Percentiles rank a stretch among this genome's conserved stretches.
phyloP scores from a whole-genome alignment of 2,113 vertebrate genomes.

The Coptodon rendalli region DNA sequence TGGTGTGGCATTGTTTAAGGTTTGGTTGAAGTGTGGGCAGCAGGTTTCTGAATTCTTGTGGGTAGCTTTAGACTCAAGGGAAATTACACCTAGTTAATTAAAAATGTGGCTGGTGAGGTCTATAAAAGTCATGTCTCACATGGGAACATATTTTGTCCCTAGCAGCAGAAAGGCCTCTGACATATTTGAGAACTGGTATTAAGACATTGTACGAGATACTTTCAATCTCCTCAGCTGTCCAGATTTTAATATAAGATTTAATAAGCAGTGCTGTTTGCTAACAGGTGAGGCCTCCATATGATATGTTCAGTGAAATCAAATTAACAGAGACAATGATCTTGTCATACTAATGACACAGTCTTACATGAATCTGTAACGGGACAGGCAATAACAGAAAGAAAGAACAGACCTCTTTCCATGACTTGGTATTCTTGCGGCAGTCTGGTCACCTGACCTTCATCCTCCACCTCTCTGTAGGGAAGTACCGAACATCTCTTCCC shows the following conservation, averaged over 20 bases:
- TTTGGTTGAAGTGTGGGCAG: conserved; percentile 26
- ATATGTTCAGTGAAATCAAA: not conserved
- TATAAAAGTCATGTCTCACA: conserved; percentile 8
- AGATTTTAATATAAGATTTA: not conserved
- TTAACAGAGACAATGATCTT: not conserved
- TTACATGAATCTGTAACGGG: not conserved
- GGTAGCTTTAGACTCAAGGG: conserved; percentile 30
- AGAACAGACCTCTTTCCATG: not conserved
- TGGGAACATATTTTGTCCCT: not conserved
- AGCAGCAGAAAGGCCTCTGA: not conserved
- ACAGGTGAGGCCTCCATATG: not conserved
- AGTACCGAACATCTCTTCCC: not conserved
- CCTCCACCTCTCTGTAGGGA: not conserved
- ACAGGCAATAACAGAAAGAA: not conserved
- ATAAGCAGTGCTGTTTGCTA: not conserved
- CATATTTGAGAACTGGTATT: not conserved
- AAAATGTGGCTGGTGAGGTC: not conserved
- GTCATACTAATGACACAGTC: not conserved
- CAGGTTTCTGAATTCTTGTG: conserved; percentile 9
- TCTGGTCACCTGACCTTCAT: not conserved
- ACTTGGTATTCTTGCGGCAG: not conserved
- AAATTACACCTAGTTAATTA: conserved; percentile 61
- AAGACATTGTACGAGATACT: not conserved
- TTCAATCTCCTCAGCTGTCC: not conserved
- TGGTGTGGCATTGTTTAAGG: not conserved